Evolutionary conservation across 2,113 vertebrate species (phyloP).

Genomic region (Psettodes erumei): DNA sequence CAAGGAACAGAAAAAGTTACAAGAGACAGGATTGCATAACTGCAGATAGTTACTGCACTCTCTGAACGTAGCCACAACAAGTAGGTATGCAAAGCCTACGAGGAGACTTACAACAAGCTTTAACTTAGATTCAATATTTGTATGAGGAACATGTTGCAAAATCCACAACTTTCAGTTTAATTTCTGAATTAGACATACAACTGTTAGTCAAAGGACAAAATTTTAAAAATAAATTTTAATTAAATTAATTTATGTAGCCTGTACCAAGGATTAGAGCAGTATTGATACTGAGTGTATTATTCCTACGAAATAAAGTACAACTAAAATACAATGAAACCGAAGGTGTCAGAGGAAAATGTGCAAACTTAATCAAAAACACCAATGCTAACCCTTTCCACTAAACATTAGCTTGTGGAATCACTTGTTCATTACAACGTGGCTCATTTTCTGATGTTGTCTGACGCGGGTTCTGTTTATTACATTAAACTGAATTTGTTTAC

Average conservation of each 20-base stretch:
- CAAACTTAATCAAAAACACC: neutral
- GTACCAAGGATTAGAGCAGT: neutral
- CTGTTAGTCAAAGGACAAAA: too few species aligned
- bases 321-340: neutral
- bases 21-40: neutral
- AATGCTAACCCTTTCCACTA: neutral
- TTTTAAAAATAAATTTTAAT: too few species aligned
- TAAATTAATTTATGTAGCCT: too few species aligned
- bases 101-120: neutral
- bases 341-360: neutral
- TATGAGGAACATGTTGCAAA: neutral
- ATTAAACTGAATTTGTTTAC: neutral
- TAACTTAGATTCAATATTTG: neutral
- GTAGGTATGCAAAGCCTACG: neutral
- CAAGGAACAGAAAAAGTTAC: slow-evolving; percentile 19
- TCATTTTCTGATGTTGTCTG: neutral
- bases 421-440: neutral
- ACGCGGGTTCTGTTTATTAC: neutral
- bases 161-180: neutral
- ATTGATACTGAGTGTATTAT: neutral
- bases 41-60: neutral
- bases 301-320: neutral
- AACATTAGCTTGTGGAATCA: neutral
- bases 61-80: neutral
- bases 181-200: too few species aligned